A percentile compares a stretch with the other conserved stretches of the same genome.
phyloP scores from a whole-genome alignment of 2,113 vertebrate genomes.

The Nycticorax nycticorax region DNA sequence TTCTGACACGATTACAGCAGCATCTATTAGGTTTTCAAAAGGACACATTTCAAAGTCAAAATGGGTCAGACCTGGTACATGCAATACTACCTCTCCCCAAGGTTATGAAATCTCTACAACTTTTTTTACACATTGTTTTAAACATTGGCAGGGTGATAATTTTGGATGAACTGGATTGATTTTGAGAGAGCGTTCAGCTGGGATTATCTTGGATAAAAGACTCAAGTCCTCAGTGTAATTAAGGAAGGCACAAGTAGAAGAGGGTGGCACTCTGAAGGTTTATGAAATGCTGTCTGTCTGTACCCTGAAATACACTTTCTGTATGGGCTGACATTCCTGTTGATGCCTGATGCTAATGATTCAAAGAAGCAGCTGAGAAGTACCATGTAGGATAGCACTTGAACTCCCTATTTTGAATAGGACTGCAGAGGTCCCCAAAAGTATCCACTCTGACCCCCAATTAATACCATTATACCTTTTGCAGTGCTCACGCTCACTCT shows the following conservation, averaged over 20 bases:
- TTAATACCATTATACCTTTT: background rate
- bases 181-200: background rate
- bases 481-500: background rate
- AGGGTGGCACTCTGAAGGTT: background rate
- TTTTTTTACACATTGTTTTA: background rate
- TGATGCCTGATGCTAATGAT: background rate
- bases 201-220: background rate
- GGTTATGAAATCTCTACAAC: background rate
- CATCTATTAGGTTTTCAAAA: background rate
- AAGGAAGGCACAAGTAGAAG: background rate
- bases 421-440: background rate
- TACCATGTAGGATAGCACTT: background rate
- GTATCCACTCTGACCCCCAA: background rate
- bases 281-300: background rate
- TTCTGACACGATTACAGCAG: background rate
- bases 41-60: background rate
- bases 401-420: background rate
- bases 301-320: background rate
- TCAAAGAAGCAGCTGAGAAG: background rate
- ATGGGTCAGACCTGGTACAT: background rate
- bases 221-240: background rate
- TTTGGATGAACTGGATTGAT: background rate
- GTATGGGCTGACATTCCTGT: background rate
- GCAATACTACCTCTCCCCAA: background rate
- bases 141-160: background rate